Evolutionary conservation across 2,797 vertebrate species (phyloP), one percentile per base, ranked within the genome.

Genomic region (Rhadinocentrus ornatus): DNA sequence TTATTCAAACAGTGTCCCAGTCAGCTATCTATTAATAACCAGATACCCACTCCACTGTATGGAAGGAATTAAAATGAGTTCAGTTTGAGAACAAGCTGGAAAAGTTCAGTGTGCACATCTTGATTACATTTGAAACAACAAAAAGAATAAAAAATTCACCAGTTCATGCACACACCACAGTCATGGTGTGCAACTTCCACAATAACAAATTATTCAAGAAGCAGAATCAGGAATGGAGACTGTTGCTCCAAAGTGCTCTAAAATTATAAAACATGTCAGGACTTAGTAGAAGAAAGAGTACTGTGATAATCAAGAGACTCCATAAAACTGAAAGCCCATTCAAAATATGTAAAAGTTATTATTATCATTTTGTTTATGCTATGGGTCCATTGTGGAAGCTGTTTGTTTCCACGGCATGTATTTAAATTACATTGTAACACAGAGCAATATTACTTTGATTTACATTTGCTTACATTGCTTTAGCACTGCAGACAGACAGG

Each of bases 11-110:
- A 52, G 37, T 37, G 54, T 69, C 65, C 34, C 37, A 56, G 41
- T 62, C 27, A 22, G 57, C 50, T 52, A 60, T 84, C 52, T 75
- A 64, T 80, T 66, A 82, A 75, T 82, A 71, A 83, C n/a, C 26
- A 61, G 55, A 60, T 16, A 32, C 77, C 50, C 50, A 61, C 29
- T 62, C 72, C 44, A 46, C 29, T 78, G 58, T 39, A 13, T n/a
- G 56, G 48, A 6, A n/a, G 73, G 44, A 66, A 71, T 71, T 59
- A 52, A 55, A 69, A 68, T 20, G 26, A 70, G 72, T 75, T 84
- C 63, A 67, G 39, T 46, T 39, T 20, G 37, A 77, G 77, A 46
- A 61, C 62, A 62, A 54, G 63, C 26, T 32, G 29, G 44, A 55
- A 75, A 44, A 53, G 65, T 9, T 58, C 26, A 26, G 31, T 63